A percentile compares a stretch with the other conserved stretches of the same genome.
Conservation (phyloP, 2,113 vertebrate species). For the Rattus norvegicus region DNA sequence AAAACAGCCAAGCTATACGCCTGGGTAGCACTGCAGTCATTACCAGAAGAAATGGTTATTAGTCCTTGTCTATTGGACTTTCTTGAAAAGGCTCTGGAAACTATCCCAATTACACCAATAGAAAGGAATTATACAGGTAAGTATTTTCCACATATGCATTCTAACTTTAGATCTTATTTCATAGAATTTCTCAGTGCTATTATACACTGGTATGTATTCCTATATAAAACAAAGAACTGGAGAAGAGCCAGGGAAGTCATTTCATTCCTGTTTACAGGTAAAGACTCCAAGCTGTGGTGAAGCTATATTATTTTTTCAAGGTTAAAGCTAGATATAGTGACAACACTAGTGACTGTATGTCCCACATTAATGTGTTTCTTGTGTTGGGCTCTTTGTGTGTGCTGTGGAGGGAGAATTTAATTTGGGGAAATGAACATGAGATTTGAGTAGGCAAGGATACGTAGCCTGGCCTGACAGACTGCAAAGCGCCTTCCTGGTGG, state of each 20-base stretch:
- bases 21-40: constrained; percentile 98
- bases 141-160: not conserved
- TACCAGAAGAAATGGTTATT: constrained; percentile 99
- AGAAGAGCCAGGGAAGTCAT: constrained; percentile 10
- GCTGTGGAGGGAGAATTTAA: not conserved
- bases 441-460: not conserved
- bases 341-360: not conserved
- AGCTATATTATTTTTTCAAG: not conserved
- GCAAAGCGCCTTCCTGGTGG: not conserved
- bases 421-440: not conserved
- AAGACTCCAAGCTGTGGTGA: not conserved
- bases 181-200: constrained; percentile 26
- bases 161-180: not conserved
- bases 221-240: not conserved
- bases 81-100: constrained; percentile 98
- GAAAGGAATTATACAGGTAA: constrained; percentile 94
- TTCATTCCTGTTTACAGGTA: not conserved
- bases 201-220: not conserved
- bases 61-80: constrained; percentile 98
- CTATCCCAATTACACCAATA: constrained; percentile 98
- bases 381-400: not conserved
- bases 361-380: not conserved
- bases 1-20: constrained; percentile 98
- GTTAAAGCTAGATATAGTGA: not conserved
- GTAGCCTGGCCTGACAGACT: not conserved